Percentiles rank a stretch among this genome's conserved stretches.
Evolutionary conservation across 2,797 vertebrate genomes (phyloP).

Genomic region (Melanogrammus aeglefinus): DNA sequence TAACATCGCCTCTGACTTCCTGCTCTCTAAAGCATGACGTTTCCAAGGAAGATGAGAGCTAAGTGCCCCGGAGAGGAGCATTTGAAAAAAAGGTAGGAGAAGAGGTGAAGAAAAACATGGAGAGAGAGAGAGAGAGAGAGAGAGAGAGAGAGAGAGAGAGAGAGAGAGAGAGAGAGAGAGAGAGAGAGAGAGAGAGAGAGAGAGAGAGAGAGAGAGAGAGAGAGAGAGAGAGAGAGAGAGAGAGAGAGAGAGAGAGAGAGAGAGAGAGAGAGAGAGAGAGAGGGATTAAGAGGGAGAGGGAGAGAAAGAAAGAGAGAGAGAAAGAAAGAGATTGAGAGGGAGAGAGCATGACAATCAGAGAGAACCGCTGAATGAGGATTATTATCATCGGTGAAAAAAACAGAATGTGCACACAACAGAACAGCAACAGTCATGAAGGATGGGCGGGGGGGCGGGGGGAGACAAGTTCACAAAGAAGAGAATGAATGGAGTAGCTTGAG

Average conservation of each 20-base stretch:
- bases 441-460: background rate
- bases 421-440: no score
- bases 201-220: conserved; percentile 22
- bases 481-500: no score
- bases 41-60: conserved; percentile 39
- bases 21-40: conserved; percentile 31
- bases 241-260: conserved; percentile 13
- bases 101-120: conserved; percentile 19
- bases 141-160: conserved; percentile 24
- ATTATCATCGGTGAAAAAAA: background rate
- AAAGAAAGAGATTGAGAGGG: conserved; percentile 9
- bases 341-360: conserved; percentile 17
- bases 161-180: background rate
- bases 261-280: conserved; percentile 13
- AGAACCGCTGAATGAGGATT: conserved; percentile 19
- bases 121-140: conserved; percentile 21
- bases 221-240: conserved; percentile 25
- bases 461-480: no score
- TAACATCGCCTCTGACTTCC: conserved; percentile 55
- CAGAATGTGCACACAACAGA: no score
- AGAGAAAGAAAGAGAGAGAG: conserved; percentile 3
- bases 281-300: conserved; percentile 21
- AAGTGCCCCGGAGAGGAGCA: conserved; percentile 52
- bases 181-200: conserved; percentile 15
- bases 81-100: conserved; percentile 54